Evolutionary conservation across 2,797 vertebrate genomes (phyloP), one percentile per base, ranked within the genome.

Genomic region (Tangara arthus): DNA sequence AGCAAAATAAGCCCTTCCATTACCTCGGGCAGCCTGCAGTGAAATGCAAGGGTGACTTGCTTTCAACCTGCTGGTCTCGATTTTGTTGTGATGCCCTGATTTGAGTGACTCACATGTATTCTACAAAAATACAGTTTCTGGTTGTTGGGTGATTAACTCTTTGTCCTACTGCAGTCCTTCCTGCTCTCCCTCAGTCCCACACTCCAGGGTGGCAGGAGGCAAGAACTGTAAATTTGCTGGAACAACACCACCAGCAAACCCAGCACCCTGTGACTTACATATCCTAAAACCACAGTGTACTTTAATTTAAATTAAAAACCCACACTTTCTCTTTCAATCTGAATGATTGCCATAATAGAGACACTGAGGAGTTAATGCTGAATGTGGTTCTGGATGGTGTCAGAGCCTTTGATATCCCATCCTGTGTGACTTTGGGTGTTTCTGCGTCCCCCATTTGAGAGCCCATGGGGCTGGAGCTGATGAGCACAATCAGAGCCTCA

Each of bases 11-110:
- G 1, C 50, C 57, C 7, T 87, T 80, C 56, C 53, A 53, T 87
- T 85, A 73, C n/a, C 50, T 49, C 0, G 0, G 44, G 23, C 68
- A 87, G 71, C 64, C 90, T 0, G 3, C 55, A 11, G 3, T 0
- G 1, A 82, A 82, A 71, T 0, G 0, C 2, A 15, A 53, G 65
- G 28, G 52, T 83, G 70, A 79, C 59, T 93, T 79, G 47, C 59
- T 72, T 77, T 89, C 77, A 35, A 92, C 56, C 37, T 49, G 19
- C 50, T 47, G 47, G 72, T 82, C 72, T 89, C 1, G 0, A 63
- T 72, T 93, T 71, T 87, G 72, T 82, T 8, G 0, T 44, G 2
- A 2, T 18, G 42, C 77, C 75, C n/a, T 44, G 26, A 41, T 83
- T 69, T 59, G 63, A 68, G 55, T 69, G 72, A 80, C 57, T 92